A percentile compares a stretch with the other conserved stretches of the same genome.
These are phyloP conservation scores for Zaprionus gabonicus DNA, from an alignment of 1,140 invertebrate species.

Conservation along the genomic window DNA sequence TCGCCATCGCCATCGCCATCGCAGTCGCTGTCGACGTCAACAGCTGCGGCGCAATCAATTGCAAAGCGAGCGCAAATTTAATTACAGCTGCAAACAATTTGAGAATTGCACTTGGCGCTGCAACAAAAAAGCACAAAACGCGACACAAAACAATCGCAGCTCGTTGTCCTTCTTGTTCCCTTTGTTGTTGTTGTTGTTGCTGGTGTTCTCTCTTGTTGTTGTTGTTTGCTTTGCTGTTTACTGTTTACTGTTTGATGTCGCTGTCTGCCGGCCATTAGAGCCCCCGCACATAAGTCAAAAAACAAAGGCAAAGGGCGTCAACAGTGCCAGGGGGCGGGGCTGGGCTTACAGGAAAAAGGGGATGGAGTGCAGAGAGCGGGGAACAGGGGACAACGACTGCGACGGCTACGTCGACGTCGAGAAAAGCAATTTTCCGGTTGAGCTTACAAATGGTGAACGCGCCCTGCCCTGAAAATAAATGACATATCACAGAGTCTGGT, in stretches of 20 bases:
- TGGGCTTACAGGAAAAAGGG: neutral
- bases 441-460: slow-evolving; percentile 66
- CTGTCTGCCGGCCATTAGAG: slow-evolving; percentile 41
- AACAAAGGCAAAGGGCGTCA: slow-evolving; percentile 34
- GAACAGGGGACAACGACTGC: neutral
- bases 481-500: slow-evolving; percentile 76
- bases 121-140: slow-evolving; percentile 5
- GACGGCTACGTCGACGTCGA: slow-evolving; percentile 44
- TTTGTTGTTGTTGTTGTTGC: neutral
- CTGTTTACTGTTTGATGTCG: slow-evolving; percentile 32
- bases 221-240: slow-evolving; percentile 10
- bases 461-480: slow-evolving; percentile 70
- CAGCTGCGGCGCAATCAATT: slow-evolving; percentile 8
- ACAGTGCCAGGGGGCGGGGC: neutral
- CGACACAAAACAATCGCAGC: slow-evolving; percentile 5
- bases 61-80: slow-evolving; percentile 56
- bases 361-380: too few relatives aligned
- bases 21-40: neutral
- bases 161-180: neutral
- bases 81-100: slow-evolving; percentile 62
- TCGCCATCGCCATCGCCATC: neutral
- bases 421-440: slow-evolving; percentile 82
- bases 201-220: slow-evolving; percentile 15
- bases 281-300: slow-evolving; percentile 37
- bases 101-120: slow-evolving; percentile 12